A percentile compares a stretch with the other conserved stretches of the same genome.
Conservation (phyloP, 2,113 vertebrate genomes). For the Leucosticte australis region DNA sequence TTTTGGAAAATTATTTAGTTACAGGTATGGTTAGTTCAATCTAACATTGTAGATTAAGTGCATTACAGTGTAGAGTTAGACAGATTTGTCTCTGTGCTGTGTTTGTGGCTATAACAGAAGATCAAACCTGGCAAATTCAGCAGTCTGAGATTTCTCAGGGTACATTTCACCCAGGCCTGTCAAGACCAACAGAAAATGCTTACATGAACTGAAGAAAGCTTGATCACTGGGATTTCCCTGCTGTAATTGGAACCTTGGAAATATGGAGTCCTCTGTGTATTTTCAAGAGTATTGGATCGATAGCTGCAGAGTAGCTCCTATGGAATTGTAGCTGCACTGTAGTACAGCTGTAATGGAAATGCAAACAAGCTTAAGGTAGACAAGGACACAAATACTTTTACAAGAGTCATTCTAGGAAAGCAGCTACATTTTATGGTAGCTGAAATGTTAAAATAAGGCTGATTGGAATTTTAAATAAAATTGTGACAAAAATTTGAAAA, state of each 20-base stretch:
- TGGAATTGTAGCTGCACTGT: not conserved
- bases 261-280: not conserved
- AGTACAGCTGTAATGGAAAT: not conserved
- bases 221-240: not conserved
- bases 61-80: not conserved
- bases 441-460: not conserved
- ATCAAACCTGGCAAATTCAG: not conserved
- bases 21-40: not conserved
- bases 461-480: not conserved
- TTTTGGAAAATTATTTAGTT: not conserved
- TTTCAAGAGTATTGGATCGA: not conserved
- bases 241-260: not conserved
- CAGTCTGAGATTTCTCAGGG: not conserved
- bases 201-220: not conserved
- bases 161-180: not conserved
- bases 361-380: not conserved
- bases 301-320: not conserved
- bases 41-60: rapidly evolving
- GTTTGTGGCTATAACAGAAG: not conserved
- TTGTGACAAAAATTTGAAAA: not conserved
- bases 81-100: not conserved
- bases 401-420: not conserved
- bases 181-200: not conserved
- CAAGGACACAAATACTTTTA: not conserved
- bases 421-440: not conserved